A percentile compares a stretch with the other conserved stretches of the same genome.
These are phyloP conservation scores for Siniperca scherzeri DNA, from an alignment of 2,797 vertebrate genomes.

Conservation along the genomic window DNA sequence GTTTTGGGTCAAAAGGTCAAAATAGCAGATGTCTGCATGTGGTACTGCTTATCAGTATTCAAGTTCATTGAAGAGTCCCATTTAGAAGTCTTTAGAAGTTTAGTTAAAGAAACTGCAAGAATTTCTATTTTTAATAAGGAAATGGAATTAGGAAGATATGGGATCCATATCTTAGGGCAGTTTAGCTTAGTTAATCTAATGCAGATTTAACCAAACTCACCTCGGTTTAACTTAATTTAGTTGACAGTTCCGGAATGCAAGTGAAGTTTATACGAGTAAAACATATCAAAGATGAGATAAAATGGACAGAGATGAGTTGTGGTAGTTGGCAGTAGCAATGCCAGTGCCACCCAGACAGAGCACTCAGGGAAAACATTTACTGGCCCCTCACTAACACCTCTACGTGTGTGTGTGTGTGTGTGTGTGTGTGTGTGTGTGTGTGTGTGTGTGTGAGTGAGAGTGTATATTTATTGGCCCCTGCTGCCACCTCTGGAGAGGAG, in stretches of 20 bases:
- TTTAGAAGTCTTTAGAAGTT: conserved; percentile 1
- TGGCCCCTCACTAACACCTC: conserved; percentile 68
- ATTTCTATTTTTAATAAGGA: conserved; percentile 6
- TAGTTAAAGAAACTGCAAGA: background rate
- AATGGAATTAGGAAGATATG: background rate
- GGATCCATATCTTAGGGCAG: background rate
- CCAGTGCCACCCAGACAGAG: conserved; percentile 56
- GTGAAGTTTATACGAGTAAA: conserved; percentile 2
- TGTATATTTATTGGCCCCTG: conserved; percentile 74
- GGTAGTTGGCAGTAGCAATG: conserved; percentile 52
- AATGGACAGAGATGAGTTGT: conserved; percentile 50
- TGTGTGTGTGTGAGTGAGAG: conserved; percentile 33
- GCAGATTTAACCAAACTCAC: too few relatives aligned
- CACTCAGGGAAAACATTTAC: conserved; percentile 67
- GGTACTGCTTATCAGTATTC: conserved; percentile 20
- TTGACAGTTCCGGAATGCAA: background rate
- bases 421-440: conserved; percentile 9
- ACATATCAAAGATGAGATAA: conserved; percentile 32
- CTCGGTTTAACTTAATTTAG: background rate
- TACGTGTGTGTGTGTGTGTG: conserved; percentile 25
- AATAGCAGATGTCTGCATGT: conserved; percentile 44
- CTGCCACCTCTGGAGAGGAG: conserved; percentile 77
- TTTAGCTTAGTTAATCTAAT: background rate
- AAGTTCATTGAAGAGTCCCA: conserved; percentile 7
- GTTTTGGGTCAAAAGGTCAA: conserved; percentile 52